A percentile compares a stretch with the other conserved stretches of the same genome.
phyloP scores from a whole-genome alignment of 2,797 vertebrate species.

The Catharus ustulatus region DNA sequence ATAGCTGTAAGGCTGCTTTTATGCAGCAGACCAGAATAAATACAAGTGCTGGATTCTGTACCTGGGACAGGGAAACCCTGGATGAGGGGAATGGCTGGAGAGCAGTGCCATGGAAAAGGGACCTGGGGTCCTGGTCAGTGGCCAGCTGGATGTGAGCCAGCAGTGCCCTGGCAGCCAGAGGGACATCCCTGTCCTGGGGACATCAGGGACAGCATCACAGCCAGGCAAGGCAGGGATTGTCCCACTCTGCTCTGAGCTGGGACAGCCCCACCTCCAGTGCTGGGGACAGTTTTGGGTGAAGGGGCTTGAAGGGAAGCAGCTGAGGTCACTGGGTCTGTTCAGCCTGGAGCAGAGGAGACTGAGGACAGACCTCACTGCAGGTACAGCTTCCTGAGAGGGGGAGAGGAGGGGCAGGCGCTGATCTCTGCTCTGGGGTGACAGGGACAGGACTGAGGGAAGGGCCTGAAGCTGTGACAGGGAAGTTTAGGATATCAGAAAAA shows the following conservation, averaged over 20 bases:
- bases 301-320: not conserved
- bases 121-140: not conserved
- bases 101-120: not conserved
- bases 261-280: not conserved
- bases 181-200: fast-evolving
- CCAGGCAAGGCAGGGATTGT: not conserved
- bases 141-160: not conserved
- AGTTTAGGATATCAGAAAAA: not conserved
- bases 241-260: fast-evolving
- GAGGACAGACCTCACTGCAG: not conserved
- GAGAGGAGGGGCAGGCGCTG: not conserved
- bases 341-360: not conserved
- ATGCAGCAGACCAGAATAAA: not conserved
- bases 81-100: not conserved
- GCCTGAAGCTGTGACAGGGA: not conserved
- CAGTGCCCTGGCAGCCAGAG: not conserved
- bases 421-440: not conserved
- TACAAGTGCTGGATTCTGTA: not conserved
- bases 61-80: not conserved
- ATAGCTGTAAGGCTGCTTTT: not conserved
- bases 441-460: not conserved
- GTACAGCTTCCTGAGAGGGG: fast-evolving
- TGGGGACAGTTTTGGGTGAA: not conserved
- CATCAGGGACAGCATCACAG: not conserved
- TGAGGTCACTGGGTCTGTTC: not conserved